phyloP scores from a whole-genome alignment of 53 echinoderm and acorn worm species.

The Stichopus horrens region DNA sequence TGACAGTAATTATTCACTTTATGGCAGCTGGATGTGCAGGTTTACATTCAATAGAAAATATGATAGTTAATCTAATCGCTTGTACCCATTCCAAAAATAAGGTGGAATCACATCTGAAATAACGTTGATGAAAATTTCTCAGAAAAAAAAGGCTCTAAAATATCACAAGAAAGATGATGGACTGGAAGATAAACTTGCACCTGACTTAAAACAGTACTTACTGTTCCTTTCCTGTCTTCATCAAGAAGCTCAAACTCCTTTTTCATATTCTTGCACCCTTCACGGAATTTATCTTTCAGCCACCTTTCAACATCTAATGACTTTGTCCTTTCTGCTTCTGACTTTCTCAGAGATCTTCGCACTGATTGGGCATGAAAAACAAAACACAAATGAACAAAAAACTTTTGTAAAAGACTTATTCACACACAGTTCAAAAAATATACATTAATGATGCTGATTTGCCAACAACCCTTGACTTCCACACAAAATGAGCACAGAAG shows the following conservation, averaged over 20 bases:
- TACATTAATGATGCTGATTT: neutral
- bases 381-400: neutral
- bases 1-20: neutral
- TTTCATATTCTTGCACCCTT: conserved; percentile 87
- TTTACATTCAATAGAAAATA: no score
- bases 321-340: conserved; percentile 71
- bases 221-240: conserved; percentile 82
- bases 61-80: no score
- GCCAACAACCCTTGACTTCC: neutral
- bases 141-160: no score
- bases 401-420: neutral
- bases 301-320: conserved; percentile 92
- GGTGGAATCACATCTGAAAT: no score
- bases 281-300: conserved; percentile 96
- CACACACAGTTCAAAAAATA: neutral
- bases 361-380: conserved; percentile 52
- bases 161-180: no score
- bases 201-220: conserved; percentile 24
- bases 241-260: conserved; percentile 87
- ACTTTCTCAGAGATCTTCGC: conserved; percentile 61
- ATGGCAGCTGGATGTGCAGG: no score
- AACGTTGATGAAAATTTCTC: no score
- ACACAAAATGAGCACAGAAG: no score
- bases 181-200: no score
- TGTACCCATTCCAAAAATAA: no score